A percentile compares a stretch with the other conserved stretches of the same genome.
Conservation (phyloP, 1,140 invertebrate species). For the Saccostrea cuccullata region DNA sequence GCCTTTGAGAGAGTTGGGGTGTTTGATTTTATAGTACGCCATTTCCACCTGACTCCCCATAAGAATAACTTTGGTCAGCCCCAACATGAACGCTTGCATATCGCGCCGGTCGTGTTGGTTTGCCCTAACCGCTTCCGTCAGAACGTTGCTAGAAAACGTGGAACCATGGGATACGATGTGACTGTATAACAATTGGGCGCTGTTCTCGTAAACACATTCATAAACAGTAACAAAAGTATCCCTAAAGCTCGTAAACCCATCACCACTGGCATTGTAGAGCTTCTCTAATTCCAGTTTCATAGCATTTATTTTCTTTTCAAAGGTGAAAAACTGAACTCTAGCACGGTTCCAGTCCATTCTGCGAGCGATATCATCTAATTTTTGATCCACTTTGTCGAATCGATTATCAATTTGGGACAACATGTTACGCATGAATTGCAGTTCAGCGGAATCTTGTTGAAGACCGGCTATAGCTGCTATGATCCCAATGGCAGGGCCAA, state of each 20-base stretch:
- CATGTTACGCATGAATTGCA: background rate
- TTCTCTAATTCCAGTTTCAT: background rate
- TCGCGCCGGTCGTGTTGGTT: background rate
- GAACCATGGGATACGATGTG: background rate
- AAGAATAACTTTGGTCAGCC: background rate
- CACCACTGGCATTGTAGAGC: background rate
- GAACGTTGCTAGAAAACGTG: background rate
- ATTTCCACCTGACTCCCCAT: background rate
- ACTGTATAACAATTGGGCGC: background rate
- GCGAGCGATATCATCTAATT: background rate
- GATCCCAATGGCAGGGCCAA: background rate
- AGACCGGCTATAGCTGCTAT: background rate
- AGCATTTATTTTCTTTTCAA: background rate
- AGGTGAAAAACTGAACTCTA: background rate
- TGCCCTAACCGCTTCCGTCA: background rate
- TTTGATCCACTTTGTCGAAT: background rate
- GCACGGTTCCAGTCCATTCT: background rate
- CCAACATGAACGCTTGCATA: background rate
- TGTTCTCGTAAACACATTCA: slow-evolving; percentile 1
- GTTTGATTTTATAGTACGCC: slow-evolving; percentile 3
- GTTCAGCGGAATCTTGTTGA: background rate
- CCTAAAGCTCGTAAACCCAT: background rate
- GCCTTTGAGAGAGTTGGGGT: background rate
- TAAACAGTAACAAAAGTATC: background rate
- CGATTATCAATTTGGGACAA: background rate